phyloP scores from a whole-genome alignment of 2,888 invertebrate species.

The Didymodactylos carnosus region DNA sequence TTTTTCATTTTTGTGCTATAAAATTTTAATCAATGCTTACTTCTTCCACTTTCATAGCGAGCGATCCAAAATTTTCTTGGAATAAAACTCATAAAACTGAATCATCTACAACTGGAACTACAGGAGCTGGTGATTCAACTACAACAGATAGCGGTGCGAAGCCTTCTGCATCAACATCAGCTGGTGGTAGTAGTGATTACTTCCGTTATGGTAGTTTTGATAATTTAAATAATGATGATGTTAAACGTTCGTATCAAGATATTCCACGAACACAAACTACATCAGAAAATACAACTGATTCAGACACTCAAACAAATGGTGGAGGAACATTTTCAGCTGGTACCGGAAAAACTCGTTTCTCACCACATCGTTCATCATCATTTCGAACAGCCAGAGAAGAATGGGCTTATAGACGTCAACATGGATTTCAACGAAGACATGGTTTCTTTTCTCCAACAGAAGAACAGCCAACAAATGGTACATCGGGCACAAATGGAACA shows the following conservation, averaged over 20 bases:
- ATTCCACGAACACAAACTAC: not conserved
- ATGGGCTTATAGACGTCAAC: constrained; percentile 9
- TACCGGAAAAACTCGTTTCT: not conserved
- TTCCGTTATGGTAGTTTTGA: constrained; percentile 12
- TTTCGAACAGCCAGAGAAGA: constrained; percentile 12
- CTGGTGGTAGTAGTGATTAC: constrained; percentile 5
- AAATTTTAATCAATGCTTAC: too few relatives aligned
- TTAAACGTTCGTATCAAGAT: not conserved
- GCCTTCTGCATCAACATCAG: not conserved
- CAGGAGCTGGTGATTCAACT: too few relatives aligned
- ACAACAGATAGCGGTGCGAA: not conserved
- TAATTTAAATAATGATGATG: constrained; percentile 7
- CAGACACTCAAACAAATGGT: not conserved
- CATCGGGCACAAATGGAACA: not conserved
- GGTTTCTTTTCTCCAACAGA: not conserved
- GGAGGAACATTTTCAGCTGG: not conserved
- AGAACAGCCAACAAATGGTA: not conserved
- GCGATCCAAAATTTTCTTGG: not conserved
- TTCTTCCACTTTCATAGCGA: too few relatives aligned
- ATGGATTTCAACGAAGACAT: not conserved
- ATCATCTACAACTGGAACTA: too few relatives aligned
- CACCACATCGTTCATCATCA: not conserved
- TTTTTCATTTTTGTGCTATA: too few relatives aligned
- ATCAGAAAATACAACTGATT: not conserved
- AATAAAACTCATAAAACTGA: too few relatives aligned